Evolutionary conservation across 2,113 vertebrate species (phyloP), one percentile per base, ranked within the genome.

Genomic region (Anarhynchus alexandrinus): DNA sequence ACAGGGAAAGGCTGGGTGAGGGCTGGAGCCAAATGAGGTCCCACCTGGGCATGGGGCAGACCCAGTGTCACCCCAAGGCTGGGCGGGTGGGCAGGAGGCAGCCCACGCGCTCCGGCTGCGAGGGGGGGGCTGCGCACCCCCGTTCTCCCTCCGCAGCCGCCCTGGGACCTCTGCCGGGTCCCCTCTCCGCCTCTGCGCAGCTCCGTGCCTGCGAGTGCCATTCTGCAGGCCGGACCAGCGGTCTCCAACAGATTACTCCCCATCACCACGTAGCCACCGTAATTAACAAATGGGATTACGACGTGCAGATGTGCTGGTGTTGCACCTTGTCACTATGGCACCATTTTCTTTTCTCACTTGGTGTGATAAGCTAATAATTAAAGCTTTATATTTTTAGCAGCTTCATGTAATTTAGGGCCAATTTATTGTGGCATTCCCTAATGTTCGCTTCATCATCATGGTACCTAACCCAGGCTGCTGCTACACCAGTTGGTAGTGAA

Each of bases 331-430:
- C 91, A 76, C 77, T 84, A 54, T 52, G 57, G 88, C 83, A 94
- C 77, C 70, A 20, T 84, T 86, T 96, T 78, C 71, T 88, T 92
- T 77, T 92, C 80, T 88, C 72, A 51, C 85, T 88, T 79, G 64
- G 38, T 40, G 15, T 76, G 90, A 86, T 65, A 69, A 94, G 66
- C 58, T 92, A 96, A 96, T 96, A 95, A 96, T 92, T 92, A 84
- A 94, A 95, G 73, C 57, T 79, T 94, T 72, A 49, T 71, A 65
- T 65, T 96, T 94, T 89, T 91, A 92, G 57, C 43, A 76, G 77
- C 69, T 94, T 94, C 27, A 5, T 61, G 36, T 84, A 89, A 94
- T 96, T 94, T 78, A 79, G 34, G 85, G 49, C 57, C 40, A 69
- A 65, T 95, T 86, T 94, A 66, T 91, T 29, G 0, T 62, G 65